Conservation (phyloP, 2,888 invertebrate species). For the Clepsis dumicolana region DNA sequence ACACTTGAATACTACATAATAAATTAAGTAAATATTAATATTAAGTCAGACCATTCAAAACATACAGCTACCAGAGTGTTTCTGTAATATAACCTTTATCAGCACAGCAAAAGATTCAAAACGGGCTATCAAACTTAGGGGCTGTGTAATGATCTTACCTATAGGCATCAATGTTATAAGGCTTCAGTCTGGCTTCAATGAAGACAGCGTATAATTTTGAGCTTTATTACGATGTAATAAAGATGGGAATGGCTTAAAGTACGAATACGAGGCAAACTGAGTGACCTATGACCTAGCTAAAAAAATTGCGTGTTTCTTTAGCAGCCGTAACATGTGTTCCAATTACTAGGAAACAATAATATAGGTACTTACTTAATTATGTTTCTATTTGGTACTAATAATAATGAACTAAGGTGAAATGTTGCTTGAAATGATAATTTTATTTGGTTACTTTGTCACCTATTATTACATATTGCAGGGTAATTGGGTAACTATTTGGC, state of each 20-base stretch:
- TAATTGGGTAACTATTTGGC: too few species aligned
- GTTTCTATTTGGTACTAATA: too few species aligned
- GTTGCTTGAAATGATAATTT: too few species aligned
- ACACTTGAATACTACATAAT: too few species aligned
- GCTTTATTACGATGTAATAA: not conserved
- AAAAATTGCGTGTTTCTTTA: constrained; percentile 12
- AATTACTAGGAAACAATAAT: too few species aligned
- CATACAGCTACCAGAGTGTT: not conserved
- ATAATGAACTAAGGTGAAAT: too few species aligned
- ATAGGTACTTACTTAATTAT: too few species aligned
- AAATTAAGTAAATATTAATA: too few species aligned
- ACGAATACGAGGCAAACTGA: constrained; percentile 7
- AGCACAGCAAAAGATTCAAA: not conserved
- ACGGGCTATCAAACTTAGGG: not conserved
- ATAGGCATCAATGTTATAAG: constrained; percentile 31
- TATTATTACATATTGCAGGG: too few species aligned
- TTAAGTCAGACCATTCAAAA: constrained; percentile 20
- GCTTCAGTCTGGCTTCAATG: constrained; percentile 32
- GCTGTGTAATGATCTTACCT: constrained; percentile 23
- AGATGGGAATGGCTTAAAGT: constrained; percentile 19
- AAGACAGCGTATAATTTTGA: not conserved
- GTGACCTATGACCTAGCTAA: constrained; percentile 19
- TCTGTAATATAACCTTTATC: not conserved
- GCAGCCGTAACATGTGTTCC: too few species aligned
- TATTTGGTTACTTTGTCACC: too few species aligned